Evolutionary conservation across 2,797 vertebrate genomes (phyloP).

Genomic region (Fringilla coelebs): DNA sequence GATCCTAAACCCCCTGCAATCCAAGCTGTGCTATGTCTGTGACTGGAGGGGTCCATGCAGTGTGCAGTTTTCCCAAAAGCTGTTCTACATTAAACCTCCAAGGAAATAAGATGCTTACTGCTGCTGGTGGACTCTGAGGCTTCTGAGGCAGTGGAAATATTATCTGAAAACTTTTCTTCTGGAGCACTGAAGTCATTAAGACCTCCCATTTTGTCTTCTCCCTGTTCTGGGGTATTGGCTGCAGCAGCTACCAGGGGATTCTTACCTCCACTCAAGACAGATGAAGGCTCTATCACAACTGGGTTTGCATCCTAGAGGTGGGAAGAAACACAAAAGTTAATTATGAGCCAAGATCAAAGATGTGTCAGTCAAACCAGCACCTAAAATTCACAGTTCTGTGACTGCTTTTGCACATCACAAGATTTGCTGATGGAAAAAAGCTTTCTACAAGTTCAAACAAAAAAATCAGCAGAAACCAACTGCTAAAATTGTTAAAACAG

Average conservation of each 20-base stretch:
- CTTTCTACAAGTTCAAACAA: neutral
- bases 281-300: constrained; percentile 91
- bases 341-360: neutral
- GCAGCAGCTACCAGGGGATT: constrained; percentile 72
- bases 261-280: constrained; percentile 82
- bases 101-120: constrained; percentile 79
- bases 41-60: constrained; percentile 31
- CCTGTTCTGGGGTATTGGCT: constrained; percentile 75
- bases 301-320: constrained; percentile 86
- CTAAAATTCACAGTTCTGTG: neutral
- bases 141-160: constrained; percentile 92
- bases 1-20: neutral
- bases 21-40: neutral
- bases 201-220: constrained; percentile 77
- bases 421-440: neutral
- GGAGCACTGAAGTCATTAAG: constrained; percentile 79
- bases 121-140: constrained; percentile 84
- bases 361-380: neutral
- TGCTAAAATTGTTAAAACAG: neutral
- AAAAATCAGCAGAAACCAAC: neutral
- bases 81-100: constrained; percentile 47
- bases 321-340: neutral
- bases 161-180: constrained; percentile 91
- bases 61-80: constrained; percentile 30
- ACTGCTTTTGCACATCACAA: neutral